phyloP scores from a whole-genome alignment of 2,113 vertebrate species.

The Pterophyllum scalare region DNA sequence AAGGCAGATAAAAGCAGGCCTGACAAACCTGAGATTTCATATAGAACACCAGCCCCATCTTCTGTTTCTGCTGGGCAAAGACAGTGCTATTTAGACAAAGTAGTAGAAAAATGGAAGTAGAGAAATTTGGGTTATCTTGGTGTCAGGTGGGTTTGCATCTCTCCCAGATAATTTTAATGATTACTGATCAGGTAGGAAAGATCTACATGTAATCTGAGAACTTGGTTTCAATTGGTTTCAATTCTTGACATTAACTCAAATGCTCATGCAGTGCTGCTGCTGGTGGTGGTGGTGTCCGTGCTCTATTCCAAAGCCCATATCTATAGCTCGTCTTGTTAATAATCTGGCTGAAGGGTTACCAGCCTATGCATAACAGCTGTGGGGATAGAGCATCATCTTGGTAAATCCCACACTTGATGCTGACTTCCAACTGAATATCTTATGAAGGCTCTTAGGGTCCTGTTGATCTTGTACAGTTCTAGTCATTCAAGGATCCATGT shows the following conservation, averaged over 20 bases:
- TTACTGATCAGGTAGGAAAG: background rate
- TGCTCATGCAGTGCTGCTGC: background rate
- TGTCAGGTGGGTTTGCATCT: slow-evolving; percentile 33
- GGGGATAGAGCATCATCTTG: no score
- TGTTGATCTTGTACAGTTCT: no score
- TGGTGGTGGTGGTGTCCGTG: background rate
- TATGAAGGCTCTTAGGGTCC: no score
- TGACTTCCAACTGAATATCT: no score
- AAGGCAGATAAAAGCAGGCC: background rate
- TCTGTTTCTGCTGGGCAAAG: slow-evolving; percentile 52
- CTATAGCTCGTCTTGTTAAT: background rate
- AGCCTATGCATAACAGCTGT: background rate
- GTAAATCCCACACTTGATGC: no score
- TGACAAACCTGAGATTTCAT: background rate
- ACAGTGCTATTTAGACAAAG: no score
- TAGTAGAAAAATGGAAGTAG: slow-evolving; percentile 24
- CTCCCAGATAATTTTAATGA: background rate
- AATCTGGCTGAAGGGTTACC: background rate
- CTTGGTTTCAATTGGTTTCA: background rate
- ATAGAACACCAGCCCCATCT: slow-evolving; percentile 66
- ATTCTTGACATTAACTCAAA: background rate
- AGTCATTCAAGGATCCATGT: no score
- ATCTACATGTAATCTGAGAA: background rate
- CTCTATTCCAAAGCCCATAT: background rate
- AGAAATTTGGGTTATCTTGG: background rate